Evolutionary conservation across 2,113 vertebrate genomes (phyloP).

Genomic region (Cyprinodon tularosa): DNA sequence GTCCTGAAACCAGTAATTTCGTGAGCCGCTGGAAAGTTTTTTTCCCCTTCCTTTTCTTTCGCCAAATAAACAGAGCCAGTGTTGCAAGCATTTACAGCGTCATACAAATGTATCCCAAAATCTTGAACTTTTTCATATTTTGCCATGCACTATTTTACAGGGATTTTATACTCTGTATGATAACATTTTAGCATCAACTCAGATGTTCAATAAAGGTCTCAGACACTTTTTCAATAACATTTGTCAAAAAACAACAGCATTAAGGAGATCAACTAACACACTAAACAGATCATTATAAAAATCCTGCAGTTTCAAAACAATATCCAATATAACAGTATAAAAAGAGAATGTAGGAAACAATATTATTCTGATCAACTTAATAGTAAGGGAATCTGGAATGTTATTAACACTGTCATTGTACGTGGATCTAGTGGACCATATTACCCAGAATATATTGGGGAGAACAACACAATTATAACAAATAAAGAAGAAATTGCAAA

Average conservation of each 20-base stretch:
- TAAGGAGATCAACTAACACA: background rate
- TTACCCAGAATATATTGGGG: too few relatives aligned
- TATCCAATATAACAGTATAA: too few relatives aligned
- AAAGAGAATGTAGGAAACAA: too few relatives aligned
- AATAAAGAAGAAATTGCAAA: too few relatives aligned
- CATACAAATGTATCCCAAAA: background rate
- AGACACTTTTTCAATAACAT: background rate
- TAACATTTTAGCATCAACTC: background rate
- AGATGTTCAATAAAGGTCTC: background rate
- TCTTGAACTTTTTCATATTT: background rate
- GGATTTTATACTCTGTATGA: background rate
- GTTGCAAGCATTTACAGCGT: conserved; percentile 15
- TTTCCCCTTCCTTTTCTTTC: background rate
- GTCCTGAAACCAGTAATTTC: conserved; percentile 57
- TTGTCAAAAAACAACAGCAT: background rate
- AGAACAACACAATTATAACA: too few relatives aligned
- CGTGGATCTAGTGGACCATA: too few relatives aligned
- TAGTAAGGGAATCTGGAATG: too few relatives aligned
- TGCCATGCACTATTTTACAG: background rate
- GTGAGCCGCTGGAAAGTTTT: conserved; percentile 49
- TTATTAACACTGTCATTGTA: too few relatives aligned
- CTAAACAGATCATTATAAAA: background rate
- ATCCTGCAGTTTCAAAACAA: too few relatives aligned
- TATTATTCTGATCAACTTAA: too few relatives aligned
- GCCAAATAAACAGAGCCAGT: conserved; percentile 30